These are phyloP conservation scores for Neofelis nebulosa DNA, from an alignment of 2,113 vertebrate genomes.

Conservation along the genomic window DNA sequence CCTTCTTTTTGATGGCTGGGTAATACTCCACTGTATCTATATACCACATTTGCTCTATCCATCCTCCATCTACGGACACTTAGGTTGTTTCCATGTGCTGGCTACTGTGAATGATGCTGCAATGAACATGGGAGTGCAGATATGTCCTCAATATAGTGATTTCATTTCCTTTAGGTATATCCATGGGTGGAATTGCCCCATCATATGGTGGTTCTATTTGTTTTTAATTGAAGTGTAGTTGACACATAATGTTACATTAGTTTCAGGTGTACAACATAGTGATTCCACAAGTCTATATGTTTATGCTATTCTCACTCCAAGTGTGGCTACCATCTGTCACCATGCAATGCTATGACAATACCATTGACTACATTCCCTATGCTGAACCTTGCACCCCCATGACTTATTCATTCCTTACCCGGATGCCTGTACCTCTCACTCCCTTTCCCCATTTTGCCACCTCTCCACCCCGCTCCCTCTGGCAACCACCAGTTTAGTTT, in stretches of 20 bases:
- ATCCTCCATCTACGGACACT: neutral
- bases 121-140: neutral
- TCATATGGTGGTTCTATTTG: neutral
- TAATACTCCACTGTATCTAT: neutral
- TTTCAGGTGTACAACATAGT: neutral
- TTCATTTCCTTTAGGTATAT: neutral
- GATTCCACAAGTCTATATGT: neutral
- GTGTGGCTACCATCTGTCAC: neutral
- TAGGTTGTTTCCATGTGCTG: neutral
- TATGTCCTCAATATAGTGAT: neutral
- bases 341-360: neutral
- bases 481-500: neutral
- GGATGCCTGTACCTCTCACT: neutral
- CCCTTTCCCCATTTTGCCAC: neutral
- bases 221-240: neutral
- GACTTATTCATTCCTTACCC: neutral
- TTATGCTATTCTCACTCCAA: neutral
- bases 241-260: neutral
- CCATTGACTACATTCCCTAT: neutral
- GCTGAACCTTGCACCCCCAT: neutral
- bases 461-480: neutral
- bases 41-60: neutral
- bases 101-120: neutral
- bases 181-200: neutral
- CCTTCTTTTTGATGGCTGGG: neutral